Percentiles rank a stretch among this genome's conserved stretches.
phyloP scores from a whole-genome alignment of 2,888 invertebrate genomes.

The Dryomyza anilis region DNA sequence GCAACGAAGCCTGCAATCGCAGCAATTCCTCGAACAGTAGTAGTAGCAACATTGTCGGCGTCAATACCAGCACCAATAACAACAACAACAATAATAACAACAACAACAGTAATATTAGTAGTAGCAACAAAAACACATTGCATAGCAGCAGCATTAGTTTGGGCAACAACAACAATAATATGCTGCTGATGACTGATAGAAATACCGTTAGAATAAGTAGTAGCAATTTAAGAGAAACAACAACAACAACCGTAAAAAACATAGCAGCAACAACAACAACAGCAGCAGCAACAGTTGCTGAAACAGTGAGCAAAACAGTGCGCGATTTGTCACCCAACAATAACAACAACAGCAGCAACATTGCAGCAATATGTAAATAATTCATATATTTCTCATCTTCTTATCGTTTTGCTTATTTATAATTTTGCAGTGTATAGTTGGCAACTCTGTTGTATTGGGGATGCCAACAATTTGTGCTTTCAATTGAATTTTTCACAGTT shows the following conservation, averaged over 20 bases:
- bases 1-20: slow-evolving; percentile 25
- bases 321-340: slow-evolving; percentile 1
- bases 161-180: slow-evolving; percentile 35
- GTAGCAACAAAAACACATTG: slow-evolving; percentile 32
- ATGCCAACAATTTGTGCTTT: not conserved
- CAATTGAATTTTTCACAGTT: not conserved
- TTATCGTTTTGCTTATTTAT: too few species aligned
- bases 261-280: slow-evolving; percentile 27
- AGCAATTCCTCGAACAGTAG: slow-evolving; percentile 27
- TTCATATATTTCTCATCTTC: not conserved
- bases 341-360: slow-evolving; percentile 13
- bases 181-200: slow-evolving; percentile 47
- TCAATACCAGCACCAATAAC: slow-evolving; percentile 15
- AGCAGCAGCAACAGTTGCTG: slow-evolving; percentile 12
- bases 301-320: not conserved
- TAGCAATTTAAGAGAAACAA: slow-evolving; percentile 44
- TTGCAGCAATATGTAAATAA: slow-evolving; percentile 30
- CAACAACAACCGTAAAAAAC: slow-evolving; percentile 27
- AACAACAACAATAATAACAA: slow-evolving; percentile 29
- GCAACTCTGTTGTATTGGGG: not conserved
- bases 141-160: too few species aligned
- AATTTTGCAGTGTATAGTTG: not conserved
- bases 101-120: too few species aligned
- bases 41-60: slow-evolving; percentile 32
- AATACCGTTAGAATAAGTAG: slow-evolving; percentile 41